phyloP scores from a whole-genome alignment of 2,888 invertebrate species.

The Cepaea hortensis region DNA sequence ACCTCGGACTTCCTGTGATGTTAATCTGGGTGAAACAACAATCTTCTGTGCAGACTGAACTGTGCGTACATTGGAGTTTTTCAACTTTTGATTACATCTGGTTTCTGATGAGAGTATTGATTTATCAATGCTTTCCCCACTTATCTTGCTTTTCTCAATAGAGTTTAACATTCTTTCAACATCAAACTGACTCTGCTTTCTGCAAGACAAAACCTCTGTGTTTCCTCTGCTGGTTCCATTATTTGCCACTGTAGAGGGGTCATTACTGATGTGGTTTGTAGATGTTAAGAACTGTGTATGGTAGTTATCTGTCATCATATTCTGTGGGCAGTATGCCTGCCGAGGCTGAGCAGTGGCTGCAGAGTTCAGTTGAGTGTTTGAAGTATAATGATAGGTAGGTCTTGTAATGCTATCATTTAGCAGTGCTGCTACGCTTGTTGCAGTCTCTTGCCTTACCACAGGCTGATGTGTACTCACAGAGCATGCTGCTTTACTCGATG shows the following conservation, averaged over 20 bases:
- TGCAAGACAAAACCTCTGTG: background rate
- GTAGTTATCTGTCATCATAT: background rate
- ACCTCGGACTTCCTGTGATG: background rate
- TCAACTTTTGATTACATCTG: background rate
- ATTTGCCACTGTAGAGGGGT: background rate
- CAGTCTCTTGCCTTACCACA: background rate
- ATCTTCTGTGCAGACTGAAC: background rate
- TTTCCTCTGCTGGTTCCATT: background rate
- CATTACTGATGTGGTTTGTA: background rate
- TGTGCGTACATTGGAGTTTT: too few species aligned
- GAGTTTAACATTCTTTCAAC: slow-evolving; percentile 13
- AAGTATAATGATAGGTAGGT: background rate
- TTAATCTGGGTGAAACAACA: background rate
- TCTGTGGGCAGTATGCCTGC: background rate
- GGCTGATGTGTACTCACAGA: background rate
- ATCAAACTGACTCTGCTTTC: slow-evolving; percentile 19
- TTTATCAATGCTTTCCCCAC: background rate
- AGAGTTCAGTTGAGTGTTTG: background rate
- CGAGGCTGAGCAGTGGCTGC: background rate
- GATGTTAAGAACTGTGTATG: background rate
- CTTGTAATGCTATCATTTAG: background rate
- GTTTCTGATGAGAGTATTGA: background rate
- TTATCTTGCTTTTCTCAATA: background rate
- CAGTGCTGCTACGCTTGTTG: too few species aligned
- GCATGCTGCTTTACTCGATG: background rate